phyloP scores from a whole-genome alignment of 2,888 invertebrate species.

The Eupeodes luniger region DNA sequence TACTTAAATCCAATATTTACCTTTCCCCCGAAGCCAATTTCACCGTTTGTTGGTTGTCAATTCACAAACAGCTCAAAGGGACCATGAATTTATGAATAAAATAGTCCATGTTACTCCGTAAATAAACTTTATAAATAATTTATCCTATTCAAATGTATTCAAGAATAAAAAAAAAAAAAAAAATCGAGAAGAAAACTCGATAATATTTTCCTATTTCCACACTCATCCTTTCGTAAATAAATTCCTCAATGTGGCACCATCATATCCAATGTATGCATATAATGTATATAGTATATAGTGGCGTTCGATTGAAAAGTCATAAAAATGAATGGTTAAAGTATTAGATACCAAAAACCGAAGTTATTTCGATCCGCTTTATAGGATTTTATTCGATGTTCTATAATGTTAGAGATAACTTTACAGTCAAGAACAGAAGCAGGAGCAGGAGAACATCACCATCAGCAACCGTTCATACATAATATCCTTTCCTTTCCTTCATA shows the following conservation, averaged over 20 bases:
- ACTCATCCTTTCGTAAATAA: slow-evolving; percentile 49
- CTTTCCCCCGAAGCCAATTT: slow-evolving; percentile 43
- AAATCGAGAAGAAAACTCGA: background rate
- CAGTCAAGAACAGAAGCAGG: slow-evolving; percentile 1
- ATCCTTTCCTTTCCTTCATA: background rate
- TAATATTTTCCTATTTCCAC: slow-evolving; percentile 42
- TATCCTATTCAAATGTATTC: slow-evolving; percentile 76
- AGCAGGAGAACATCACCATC: slow-evolving; percentile 2
- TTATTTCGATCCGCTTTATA: slow-evolving; percentile 73
- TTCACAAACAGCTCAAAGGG: slow-evolving; percentile 69
- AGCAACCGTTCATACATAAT: background rate
- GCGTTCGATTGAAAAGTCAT: slow-evolving; percentile 58
- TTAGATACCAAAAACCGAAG: slow-evolving; percentile 61
- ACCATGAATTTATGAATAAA: slow-evolving; percentile 76
- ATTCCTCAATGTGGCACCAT: slow-evolving; percentile 14
- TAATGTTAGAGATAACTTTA: slow-evolving; percentile 52
- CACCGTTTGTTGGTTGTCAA: slow-evolving; percentile 55
- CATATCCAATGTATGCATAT: background rate
- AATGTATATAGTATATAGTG: background rate
- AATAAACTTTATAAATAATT: slow-evolving; percentile 75
- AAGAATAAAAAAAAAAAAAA: background rate
- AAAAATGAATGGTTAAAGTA: slow-evolving; percentile 67
- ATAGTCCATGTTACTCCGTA: slow-evolving; percentile 66
- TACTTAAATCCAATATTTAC: slow-evolving; percentile 21
- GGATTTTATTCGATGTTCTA: slow-evolving; percentile 71